Conservation (phyloP, 2,797 vertebrate genomes). For the Podarcis lilfordi region DNA sequence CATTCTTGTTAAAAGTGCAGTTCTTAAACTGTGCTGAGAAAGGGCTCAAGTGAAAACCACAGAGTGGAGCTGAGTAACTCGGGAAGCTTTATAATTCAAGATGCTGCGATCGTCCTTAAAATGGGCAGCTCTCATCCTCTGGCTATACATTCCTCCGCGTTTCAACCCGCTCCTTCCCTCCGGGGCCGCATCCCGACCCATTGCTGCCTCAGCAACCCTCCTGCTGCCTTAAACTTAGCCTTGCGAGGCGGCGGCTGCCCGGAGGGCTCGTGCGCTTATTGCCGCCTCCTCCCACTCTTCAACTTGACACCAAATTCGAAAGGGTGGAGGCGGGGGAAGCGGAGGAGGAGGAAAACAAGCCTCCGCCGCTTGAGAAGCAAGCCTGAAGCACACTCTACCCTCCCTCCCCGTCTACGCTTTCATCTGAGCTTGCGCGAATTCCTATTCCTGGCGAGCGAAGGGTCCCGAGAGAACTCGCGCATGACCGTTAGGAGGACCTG, state of each 20-base stretch:
- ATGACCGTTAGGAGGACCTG: not conserved
- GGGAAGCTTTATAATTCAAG: no score
- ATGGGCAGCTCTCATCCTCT: no score
- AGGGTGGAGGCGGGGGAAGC: not conserved
- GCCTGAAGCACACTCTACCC: not conserved
- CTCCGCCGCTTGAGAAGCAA: not conserved
- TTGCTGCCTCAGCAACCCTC: not conserved
- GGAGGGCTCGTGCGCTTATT: not conserved
- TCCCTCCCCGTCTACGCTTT: no score
- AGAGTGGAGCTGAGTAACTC: not conserved
- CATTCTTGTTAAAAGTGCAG: not conserved
- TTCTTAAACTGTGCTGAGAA: not conserved
- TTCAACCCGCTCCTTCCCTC: not conserved
- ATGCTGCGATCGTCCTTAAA: not conserved
- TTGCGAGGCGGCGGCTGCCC: not conserved
- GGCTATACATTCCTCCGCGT: not conserved
- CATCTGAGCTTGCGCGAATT: conserved; percentile 1
- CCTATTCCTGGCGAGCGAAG: not conserved
- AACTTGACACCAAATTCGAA: not conserved
- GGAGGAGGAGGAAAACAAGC: no score
- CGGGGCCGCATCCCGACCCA: not conserved
- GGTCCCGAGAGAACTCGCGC: not conserved
- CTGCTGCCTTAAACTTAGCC: not conserved
- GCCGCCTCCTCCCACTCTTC: not conserved
- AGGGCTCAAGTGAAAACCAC: not conserved